Evolutionary conservation across 1,140 invertebrate genomes (phyloP).

Genomic region (Drosophila dunni): DNA sequence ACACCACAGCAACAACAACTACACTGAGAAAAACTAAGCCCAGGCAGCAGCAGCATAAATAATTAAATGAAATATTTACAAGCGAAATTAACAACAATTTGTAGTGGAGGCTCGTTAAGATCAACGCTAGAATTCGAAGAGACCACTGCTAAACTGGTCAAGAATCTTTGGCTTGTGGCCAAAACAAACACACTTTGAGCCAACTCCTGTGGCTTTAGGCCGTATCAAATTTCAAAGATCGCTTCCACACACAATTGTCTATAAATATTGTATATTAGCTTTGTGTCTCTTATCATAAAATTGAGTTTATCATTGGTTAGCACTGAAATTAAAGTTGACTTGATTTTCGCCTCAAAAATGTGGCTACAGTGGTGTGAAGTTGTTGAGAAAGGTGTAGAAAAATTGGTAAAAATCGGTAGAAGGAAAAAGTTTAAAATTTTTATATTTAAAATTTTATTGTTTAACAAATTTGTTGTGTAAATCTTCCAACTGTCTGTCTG

Average conservation of each 20-base stretch:
- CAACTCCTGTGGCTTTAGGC: slow-evolving; percentile 40
- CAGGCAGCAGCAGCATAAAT: slow-evolving; percentile 60
- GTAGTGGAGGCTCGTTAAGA: slow-evolving; percentile 69
- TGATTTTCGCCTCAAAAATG: slow-evolving; percentile 27
- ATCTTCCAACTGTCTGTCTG: no score
- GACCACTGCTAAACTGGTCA: slow-evolving; percentile 17
- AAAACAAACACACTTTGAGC: neutral
- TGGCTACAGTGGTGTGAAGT: slow-evolving; percentile 15
- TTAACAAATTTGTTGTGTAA: neutral
- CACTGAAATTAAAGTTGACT: slow-evolving; percentile 72
- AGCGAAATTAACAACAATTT: slow-evolving; percentile 79
- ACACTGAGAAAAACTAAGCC: slow-evolving; percentile 1
- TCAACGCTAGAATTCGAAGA: slow-evolving; percentile 39
- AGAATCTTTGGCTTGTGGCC: slow-evolving; percentile 8
- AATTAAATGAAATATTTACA: slow-evolving; percentile 81
- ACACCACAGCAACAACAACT: slow-evolving; percentile 9
- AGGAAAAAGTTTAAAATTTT: no score
- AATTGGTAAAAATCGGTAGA: no score
- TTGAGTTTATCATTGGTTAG: slow-evolving; percentile 79
- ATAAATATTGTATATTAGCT: slow-evolving; percentile 49
- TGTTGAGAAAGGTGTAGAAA: neutral
- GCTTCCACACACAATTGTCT: slow-evolving; percentile 24
- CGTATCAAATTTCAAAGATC: slow-evolving; percentile 60
- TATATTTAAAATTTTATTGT: neutral
- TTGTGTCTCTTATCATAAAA: slow-evolving; percentile 71